phyloP scores from a whole-genome alignment of 1,140 invertebrate species.

The Drosophila navojoa region DNA sequence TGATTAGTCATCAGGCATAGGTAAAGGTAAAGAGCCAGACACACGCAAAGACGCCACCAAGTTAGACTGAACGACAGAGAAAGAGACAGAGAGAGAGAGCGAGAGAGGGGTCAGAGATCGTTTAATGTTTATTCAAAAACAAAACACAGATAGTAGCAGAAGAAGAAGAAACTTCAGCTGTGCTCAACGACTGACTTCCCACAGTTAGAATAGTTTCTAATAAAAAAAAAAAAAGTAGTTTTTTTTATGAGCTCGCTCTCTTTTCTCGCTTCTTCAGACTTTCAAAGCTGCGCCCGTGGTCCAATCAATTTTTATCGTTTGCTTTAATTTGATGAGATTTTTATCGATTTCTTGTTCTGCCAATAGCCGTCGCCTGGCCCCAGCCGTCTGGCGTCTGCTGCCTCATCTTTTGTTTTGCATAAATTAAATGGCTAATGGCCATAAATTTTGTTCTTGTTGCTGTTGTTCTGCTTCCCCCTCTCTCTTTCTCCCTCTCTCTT shows the following conservation, averaged over 20 bases:
- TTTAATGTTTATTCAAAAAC: conserved; percentile 2
- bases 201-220: conserved; percentile 45
- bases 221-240: conserved; percentile 9
- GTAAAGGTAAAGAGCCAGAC: conserved; percentile 19
- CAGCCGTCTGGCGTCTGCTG: conserved; percentile 2
- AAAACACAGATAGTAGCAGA: too few species aligned
- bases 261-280: conserved; percentile 21
- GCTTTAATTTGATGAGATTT: conserved; percentile 79
- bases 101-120: conserved; percentile 19
- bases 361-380: background rate
- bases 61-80: conserved; percentile 2
- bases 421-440: conserved; percentile 72
- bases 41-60: background rate
- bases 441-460: conserved; percentile 53
- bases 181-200: background rate
- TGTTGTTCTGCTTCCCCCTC: conserved; percentile 13
- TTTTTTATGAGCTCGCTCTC: conserved; percentile 27
- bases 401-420: conserved; percentile 59
- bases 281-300: conserved; percentile 39
- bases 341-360: conserved; percentile 63
- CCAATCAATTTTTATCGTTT: conserved; percentile 78
- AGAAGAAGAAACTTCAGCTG: background rate
- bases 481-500: too few species aligned
- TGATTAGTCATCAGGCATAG: conserved; percentile 69
- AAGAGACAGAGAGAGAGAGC: conserved; percentile 11